Evolutionary conservation across 2,113 vertebrate species (phyloP).

Genomic region (Myotis brandtii): DNA sequence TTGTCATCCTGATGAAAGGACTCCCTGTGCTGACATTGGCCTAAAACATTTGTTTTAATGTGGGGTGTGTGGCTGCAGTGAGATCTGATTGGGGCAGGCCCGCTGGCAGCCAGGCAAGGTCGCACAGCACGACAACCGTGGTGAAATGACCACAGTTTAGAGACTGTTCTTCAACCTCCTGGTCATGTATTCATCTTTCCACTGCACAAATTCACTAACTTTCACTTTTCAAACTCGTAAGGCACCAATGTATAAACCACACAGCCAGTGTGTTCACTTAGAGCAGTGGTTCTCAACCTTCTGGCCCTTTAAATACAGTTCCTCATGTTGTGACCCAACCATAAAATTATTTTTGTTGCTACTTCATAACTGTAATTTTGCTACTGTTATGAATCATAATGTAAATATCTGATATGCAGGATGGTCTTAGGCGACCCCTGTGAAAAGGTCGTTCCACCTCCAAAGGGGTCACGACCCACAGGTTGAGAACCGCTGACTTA

Average conservation of each 20-base stretch:
- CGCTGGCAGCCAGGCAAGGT: background rate
- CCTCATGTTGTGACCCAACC: too few species aligned
- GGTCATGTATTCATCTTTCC: background rate
- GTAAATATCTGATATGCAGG: too few species aligned
- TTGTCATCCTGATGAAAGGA: conserved; percentile 54
- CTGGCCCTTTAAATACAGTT: too few species aligned
- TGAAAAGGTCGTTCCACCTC: too few species aligned
- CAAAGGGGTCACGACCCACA: too few species aligned
- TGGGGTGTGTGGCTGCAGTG: background rate
- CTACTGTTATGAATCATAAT: too few species aligned
- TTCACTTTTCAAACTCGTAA: background rate
- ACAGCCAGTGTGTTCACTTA: background rate
- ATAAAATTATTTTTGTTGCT: too few species aligned
- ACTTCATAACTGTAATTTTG: too few species aligned
- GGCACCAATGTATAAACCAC: background rate
- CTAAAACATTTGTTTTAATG: background rate
- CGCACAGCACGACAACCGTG: background rate
- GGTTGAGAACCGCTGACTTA: background rate
- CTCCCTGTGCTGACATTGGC: conserved; percentile 5
- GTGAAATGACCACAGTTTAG: background rate
- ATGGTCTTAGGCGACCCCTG: too few species aligned
- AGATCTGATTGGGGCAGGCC: background rate
- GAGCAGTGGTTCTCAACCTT: too few species aligned
- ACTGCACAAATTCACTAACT: background rate
- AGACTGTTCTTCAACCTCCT: background rate